Conservation (phyloP, 2,113 vertebrate species). For the Dasyornis broadbenti region DNA sequence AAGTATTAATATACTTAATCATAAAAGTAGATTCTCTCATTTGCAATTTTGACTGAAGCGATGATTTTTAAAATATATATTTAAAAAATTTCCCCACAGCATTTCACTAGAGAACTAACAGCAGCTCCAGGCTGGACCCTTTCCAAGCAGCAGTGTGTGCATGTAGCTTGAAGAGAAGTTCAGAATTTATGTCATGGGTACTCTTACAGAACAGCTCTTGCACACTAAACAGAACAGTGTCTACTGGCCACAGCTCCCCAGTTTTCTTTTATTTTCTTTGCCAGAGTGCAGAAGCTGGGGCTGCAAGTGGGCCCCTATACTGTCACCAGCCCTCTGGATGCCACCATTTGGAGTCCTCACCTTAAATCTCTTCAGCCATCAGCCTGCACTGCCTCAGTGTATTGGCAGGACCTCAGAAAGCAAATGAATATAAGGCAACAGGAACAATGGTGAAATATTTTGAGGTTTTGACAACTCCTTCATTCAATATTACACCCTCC, state of each 20-base stretch:
- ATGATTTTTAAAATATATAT: not conserved
- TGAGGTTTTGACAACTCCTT: not conserved
- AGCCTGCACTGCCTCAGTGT: not conserved
- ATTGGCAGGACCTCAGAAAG: not conserved
- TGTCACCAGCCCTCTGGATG: not conserved
- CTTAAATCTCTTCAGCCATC: not conserved
- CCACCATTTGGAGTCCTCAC: not conserved
- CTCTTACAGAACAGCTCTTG: not conserved
- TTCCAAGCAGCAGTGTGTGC: not conserved
- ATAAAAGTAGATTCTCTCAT: not conserved
- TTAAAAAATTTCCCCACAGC: rapidly evolving
- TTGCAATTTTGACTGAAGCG: not conserved
- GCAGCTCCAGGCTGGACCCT: not conserved
- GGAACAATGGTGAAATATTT: not conserved
- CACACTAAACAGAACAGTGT: not conserved
- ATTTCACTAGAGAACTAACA: not conserved
- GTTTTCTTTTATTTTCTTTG: not conserved
- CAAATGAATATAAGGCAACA: not conserved
- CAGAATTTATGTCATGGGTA: rapidly evolving
- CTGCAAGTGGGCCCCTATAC: not conserved
- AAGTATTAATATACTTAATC: not conserved
- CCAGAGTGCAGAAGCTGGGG: not conserved
- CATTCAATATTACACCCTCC: not conserved
- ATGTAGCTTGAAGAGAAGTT: not conserved
- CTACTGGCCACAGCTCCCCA: not conserved